Base-by-base conservation (phyloP, 2,797 vertebrate species). In the Manis crassicaudata region DNA sequence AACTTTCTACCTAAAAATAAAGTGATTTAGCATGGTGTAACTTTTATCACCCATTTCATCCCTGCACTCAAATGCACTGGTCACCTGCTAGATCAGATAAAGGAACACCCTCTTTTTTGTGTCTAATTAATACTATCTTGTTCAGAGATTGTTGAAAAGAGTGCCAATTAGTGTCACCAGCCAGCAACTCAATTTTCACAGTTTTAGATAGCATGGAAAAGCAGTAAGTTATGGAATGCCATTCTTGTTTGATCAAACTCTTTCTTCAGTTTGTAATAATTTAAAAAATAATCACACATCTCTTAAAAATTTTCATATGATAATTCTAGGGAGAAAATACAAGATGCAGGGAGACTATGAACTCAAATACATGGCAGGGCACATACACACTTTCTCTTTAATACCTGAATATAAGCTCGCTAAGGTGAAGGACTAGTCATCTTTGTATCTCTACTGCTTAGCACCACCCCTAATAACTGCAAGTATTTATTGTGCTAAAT, bases 251-350 rank as follows among this genome's bases (percentile, higher is more conserved):
- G 37, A 77, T 89, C 83, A 68, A 88, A 63, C 46, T 68, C 32
- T 73, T 95, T 65, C 17, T 77, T 40, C 21, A 68, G 5, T 63
- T 76, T 58, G 29, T 86, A 94, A 43, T 88, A 85, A 92, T 92
- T 82, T 52, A 43, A 21, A 77, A 91, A 92, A 88, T 68, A 68
- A 83, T 60, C 23, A 79, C 20, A 52, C 8, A 46, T 77, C 40
- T 77, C 46, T 92, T 54, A 46, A 12, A 75, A 43, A 87, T 5
- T 86, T 83, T 65, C 43, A 88, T 14, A 67, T 7, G 80, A 23
- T 62, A 87, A 94, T 84, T 88, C 46, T 84, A 72, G 52, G 50
- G 25, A 90, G 46, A 85, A 92, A 94, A 94, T n/a, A 80, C 16
- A 94, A 94, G n/a, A 37, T 76, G 1, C 6, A 81, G 68, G 32